These are phyloP conservation scores for Hemicentrotus pulcherrimus DNA, from an alignment of 35 echinoderm and acorn worm genomes.

Conservation along the genomic window DNA sequence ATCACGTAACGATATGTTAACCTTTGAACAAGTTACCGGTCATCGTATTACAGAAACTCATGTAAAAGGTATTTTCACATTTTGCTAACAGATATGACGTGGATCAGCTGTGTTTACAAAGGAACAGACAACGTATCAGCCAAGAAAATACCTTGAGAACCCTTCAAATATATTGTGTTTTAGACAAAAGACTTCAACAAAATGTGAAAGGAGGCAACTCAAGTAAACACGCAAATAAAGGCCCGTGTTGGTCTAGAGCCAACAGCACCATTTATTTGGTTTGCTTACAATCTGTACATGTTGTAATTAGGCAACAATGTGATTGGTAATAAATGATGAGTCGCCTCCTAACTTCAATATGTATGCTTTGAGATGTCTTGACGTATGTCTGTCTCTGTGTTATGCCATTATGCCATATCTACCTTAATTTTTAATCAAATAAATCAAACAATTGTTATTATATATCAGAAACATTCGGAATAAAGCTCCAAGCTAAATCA, in stretches of 20 bases:
- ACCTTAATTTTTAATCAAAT: no score
- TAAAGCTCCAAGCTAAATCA: no score
- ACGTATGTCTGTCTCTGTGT: not conserved
- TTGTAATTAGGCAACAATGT: not conserved
- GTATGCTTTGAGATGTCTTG: not conserved
- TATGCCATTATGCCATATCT: no score
- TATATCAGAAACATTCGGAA: no score
- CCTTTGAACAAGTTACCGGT: no score
- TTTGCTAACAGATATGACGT: not conserved
- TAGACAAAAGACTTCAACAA: not conserved
- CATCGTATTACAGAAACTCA: not conserved
- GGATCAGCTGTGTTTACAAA: constrained; percentile 9
- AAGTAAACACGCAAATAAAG: not conserved
- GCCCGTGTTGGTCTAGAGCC: not conserved
- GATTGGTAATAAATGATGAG: not conserved
- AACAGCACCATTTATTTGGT: not conserved
- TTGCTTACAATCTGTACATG: not conserved
- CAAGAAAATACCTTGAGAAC: not conserved
- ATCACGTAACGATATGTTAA: no score
- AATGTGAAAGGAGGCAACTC: not conserved
- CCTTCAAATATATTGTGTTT: constrained; percentile 26
- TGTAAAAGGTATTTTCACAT: not conserved
- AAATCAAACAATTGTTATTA: no score
- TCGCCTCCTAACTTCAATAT: not conserved
- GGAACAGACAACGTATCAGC: not conserved